Base-by-base conservation (phyloP, 2,888 invertebrate species). In the Podotricha telesiphe region DNA sequence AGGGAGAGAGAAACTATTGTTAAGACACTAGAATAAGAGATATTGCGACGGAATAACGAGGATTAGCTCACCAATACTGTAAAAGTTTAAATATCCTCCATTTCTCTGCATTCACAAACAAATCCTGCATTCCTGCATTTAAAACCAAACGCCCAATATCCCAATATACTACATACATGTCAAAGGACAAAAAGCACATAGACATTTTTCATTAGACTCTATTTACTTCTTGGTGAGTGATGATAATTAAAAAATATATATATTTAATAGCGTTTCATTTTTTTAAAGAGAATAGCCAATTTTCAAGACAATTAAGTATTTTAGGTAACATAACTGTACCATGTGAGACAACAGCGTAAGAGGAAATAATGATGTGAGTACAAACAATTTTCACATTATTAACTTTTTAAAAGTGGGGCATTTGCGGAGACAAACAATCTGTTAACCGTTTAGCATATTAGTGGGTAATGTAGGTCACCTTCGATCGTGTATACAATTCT, bases 311-410 rank as follows among this genome's bases (percentile, higher is more conserved):
- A 67, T 50, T 11, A 55, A 55, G 55, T 37, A 40, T 22, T 64
- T 64, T n/a, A 50, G 55, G 50, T 48, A 48, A 58, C 19, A 40
- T 67, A 48, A 67, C 56, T 28, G 68, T 68, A 55, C 7, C 20
- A 11, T 11, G 22, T 22, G n/a, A 17, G 20, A 11, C 10, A 22
- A 59, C 59, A 42, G 40, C 6, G 15, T 19, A 11, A 42, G 5
- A 42, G 2, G 22, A 19, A 22, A 59, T 22, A 22, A n/a, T n/a
- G 3, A 22, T 22, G n/a, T n/a, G 11, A 13, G 42, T n/a, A 22
- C 22, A 11, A n/a, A 45, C 45, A 45, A 59, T 45, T 45, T 20
- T 62, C 48, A 62, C 19, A 19, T 62, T 62, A 45, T 59, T 22
- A 22, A 42, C n/a, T 10, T n/a, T 45, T n/a, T 17, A 37, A 37